Base-by-base conservation (phyloP, 2,888 invertebrate genomes). In the Heliconius erato region DNA sequence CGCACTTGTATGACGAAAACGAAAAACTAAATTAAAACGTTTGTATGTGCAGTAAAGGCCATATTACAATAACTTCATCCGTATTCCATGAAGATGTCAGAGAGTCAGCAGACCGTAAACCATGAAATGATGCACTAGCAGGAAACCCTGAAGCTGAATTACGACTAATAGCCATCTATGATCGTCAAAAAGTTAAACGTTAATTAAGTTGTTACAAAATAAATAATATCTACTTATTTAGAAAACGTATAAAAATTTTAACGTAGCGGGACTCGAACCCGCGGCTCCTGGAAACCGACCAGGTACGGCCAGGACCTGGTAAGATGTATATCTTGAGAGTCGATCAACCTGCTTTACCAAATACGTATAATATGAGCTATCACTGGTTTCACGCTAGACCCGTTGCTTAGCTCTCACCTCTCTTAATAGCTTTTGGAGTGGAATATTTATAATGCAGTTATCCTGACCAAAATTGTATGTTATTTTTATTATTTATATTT, bases 21-120 rank as follows among this genome's bases (percentile, higher is more conserved):
- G 77, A 78, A 74, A 65, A 79, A 67, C 44, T 59, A 80, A 87
- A 81, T 84, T 82, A 44, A 81, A 82, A 68, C 81, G 2, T 87
- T 54, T 67, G n/a, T 23, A 11, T 7, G 35, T 54, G 83, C 19
- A 26, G 87, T 90, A 92, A 87, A 88, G 91, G 85, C 86, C 81
- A 86, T 87, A 89, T 86, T 92, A 85, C 86, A 85, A 80, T 85
- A 82, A 80, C 84, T 4, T 81, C 77, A 26, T 82, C 78, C 85
- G 85, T 89, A 89, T 90, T 89, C 90, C 89, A 92, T 91, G 91
- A 91, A 89, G 91, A 91, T 92, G 92, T 91, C 90, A 91, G 90
- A 86, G 88, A 88, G 87, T 90, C 94, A 94, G 88, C 93, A 88
- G 92, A 93, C 94, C 96, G 89, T 95, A 90, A 95, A 95, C 93